Conservation (phyloP, 2,888 invertebrate genomes). For the Dione juno region DNA sequence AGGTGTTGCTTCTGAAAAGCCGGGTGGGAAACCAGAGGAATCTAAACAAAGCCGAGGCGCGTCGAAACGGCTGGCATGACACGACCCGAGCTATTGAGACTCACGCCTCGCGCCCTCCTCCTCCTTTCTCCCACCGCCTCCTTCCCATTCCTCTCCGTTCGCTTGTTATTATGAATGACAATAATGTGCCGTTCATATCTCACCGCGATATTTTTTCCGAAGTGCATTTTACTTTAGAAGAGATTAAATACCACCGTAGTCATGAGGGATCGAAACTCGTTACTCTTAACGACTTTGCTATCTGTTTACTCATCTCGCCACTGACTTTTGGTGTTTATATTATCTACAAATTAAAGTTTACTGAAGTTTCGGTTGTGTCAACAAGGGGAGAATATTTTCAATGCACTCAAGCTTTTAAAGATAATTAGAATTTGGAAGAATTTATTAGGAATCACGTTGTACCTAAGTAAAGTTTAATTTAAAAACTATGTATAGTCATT, state of each 20-base stretch:
- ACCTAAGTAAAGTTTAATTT: too few relatives aligned
- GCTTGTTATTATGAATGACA: constrained; percentile 81
- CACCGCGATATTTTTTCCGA: constrained; percentile 71
- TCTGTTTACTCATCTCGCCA: constrained; percentile 67
- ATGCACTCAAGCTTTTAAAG: constrained; percentile 36
- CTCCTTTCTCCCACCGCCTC: constrained; percentile 50
- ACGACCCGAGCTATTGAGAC: constrained; percentile 73
- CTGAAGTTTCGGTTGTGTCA: constrained; percentile 66
- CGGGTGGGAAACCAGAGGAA: constrained; percentile 54
- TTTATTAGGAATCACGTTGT: neutral
- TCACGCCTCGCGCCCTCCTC: constrained; percentile 49
- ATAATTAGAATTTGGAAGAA: constrained; percentile 17
- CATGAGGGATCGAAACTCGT: constrained; percentile 71
- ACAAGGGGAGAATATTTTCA: constrained; percentile 51
- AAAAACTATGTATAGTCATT: neutral
- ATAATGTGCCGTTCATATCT: constrained; percentile 75
- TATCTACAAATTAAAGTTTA: constrained; percentile 78
- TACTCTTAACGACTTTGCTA: constrained; percentile 67
- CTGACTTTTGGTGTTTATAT: constrained; percentile 74
- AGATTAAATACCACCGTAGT: constrained; percentile 76
- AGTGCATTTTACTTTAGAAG: constrained; percentile 72
- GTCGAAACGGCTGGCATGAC: constrained; percentile 59
- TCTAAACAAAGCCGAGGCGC: constrained; percentile 61
- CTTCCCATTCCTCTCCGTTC: constrained; percentile 50
- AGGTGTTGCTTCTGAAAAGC: constrained; percentile 49